Evolutionary conservation across 2,888 invertebrate species (phyloP), one percentile per base, ranked within the genome.

Genomic region (Chironomus tentans): DNA sequence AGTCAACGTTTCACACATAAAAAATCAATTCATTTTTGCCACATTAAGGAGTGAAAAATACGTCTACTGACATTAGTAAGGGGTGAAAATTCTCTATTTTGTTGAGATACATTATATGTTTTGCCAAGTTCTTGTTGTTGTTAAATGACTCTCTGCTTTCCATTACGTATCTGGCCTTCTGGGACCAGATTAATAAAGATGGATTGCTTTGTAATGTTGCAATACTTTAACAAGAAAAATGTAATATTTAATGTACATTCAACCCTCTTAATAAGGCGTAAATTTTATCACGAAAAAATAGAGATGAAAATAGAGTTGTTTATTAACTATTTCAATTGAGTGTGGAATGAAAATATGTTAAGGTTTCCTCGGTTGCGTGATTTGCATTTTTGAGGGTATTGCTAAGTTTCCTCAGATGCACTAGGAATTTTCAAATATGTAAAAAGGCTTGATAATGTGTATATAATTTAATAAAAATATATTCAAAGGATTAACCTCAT

Each of bases 181-280:
- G 61, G 72, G 72, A 73, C 46, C 12, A 65, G 65, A 65, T 62
- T 73, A 73, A 73, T 73, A 73, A 73, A 73, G 72, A 73, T 73
- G 50, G 72, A 73, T 73, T 65, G 65, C 21, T 65, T 65, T 65
- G 65, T 65, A 65, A 65, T 65, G 65, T 65, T 21, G 22, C 65
- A 65, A 65, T 22, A 13, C 65, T 65, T 22, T 21, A 24, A 38
- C 38, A 38, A 38, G 38, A 38, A 38, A 38, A 38, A 38, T 38
- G 38, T 38, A 10, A 38, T 38, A 38, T 38, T 38, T 38, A 38
- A 38, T 38, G 38, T 38, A 38, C n/a, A 18, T 18, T 56, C 56
- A 56, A 56, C 56, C 56, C 56, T 56, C 56, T 56, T 15, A 56
- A 38, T 38, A 38, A 38, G 10, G 38, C 38, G 38, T 38, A 38